A percentile compares a stretch with the other conserved stretches of the same genome.
These are phyloP conservation scores for Lepisosteus oculatus DNA, from an alignment of 2,113 vertebrate species.

Conservation along the genomic window DNA sequence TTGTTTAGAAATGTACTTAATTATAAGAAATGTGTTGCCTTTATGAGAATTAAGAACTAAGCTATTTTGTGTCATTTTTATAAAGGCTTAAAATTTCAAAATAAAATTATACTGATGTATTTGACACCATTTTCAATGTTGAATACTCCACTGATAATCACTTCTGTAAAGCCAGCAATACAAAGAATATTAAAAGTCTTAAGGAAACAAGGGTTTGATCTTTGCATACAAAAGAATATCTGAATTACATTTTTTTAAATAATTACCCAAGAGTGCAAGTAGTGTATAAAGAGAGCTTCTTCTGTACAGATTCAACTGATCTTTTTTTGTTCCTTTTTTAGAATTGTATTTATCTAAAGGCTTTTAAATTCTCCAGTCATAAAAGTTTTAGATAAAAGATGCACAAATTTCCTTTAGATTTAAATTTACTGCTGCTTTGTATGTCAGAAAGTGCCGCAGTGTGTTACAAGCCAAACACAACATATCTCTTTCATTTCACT, in stretches of 20 bases:
- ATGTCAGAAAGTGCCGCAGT: background rate
- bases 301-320: constrained; percentile 1
- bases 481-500: background rate
- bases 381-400: constrained; percentile 13
- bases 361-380: constrained; percentile 16
- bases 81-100: background rate
- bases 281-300: background rate
- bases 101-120: constrained; percentile 10
- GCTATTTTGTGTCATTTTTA: constrained; percentile 13
- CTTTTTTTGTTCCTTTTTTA: background rate
- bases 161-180: background rate
- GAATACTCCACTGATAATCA: constrained; percentile 3
- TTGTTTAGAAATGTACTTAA: background rate
- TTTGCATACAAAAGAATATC: constrained; percentile 13
- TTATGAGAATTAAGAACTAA: background rate
- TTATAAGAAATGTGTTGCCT: background rate
- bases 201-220: constrained; percentile 11
- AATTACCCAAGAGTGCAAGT: constrained; percentile 13
- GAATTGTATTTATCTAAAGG: constrained; percentile 11
- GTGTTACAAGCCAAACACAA: constrained; percentile 1
- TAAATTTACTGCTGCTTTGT: background rate
- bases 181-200: constrained; percentile 17
- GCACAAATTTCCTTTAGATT: background rate
- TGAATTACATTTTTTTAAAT: background rate
- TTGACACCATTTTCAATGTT: constrained; percentile 27